Evolutionary conservation across 2,797 vertebrate genomes (phyloP).

Genomic region (Ibycter americanus): DNA sequence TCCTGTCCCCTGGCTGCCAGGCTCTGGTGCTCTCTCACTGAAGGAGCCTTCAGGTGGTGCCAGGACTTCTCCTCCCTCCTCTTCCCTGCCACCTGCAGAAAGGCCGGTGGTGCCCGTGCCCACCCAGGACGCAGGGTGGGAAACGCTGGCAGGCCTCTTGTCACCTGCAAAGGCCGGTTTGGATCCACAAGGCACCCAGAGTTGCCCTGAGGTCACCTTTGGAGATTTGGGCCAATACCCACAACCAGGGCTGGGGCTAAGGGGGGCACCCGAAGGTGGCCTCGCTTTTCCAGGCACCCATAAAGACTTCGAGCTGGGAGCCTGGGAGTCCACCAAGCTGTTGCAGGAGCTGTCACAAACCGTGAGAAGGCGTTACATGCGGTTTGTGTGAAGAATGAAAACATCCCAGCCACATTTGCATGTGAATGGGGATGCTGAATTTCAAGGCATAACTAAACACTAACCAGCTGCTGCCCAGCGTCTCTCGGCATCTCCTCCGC

Average conservation of each 20-base stretch:
- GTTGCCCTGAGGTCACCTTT: background rate
- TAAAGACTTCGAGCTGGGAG: background rate
- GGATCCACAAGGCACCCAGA: background rate
- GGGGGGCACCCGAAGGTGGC: background rate
- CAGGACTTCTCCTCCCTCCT: background rate
- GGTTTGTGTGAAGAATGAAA: background rate
- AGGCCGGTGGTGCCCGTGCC: background rate
- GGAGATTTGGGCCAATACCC: background rate
- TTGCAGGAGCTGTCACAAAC: background rate
- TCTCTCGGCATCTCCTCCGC: background rate
- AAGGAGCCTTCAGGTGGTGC: background rate
- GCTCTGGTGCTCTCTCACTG: background rate
- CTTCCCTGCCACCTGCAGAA: background rate
- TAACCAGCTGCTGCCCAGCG: background rate
- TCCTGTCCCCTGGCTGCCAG: background rate
- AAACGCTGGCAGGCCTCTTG: background rate
- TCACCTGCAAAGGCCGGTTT: background rate
- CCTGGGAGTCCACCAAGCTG: background rate
- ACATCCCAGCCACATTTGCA: background rate
- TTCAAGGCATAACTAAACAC: background rate
- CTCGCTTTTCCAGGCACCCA: background rate
- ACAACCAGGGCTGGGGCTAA: background rate
- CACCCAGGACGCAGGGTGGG: fast-evolving
- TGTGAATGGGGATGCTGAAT: background rate
- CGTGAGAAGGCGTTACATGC: fast-evolving